Percentiles rank a stretch among this genome's conserved stretches.
Evolutionary conservation across 2,113 vertebrate species (phyloP).

Genomic region (Neopipo cinnamomea): DNA sequence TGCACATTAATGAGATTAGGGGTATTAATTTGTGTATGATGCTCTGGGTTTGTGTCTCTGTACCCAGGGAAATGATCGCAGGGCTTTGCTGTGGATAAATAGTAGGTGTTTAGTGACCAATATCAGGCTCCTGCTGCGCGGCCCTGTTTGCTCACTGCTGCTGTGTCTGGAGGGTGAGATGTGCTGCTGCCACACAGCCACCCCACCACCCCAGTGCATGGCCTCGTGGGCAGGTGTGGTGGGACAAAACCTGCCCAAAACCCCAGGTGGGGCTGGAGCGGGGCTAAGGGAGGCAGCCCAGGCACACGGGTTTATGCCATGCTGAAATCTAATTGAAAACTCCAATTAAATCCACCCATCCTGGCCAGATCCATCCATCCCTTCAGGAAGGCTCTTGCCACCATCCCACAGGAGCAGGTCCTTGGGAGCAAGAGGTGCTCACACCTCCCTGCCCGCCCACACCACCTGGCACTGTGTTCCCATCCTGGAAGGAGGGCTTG

Average conservation of each 20-base stretch:
- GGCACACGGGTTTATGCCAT: rapidly evolving
- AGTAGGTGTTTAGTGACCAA: rapidly evolving
- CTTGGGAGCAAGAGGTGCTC: background rate
- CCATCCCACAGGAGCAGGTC: background rate
- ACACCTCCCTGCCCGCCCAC: background rate
- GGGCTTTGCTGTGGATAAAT: background rate
- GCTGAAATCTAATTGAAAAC: background rate
- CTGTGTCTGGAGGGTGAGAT: background rate
- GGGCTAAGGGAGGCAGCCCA: background rate
- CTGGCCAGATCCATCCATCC: background rate
- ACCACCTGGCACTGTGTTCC: background rate
- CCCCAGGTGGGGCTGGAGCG: rapidly evolving
- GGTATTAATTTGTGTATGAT: rapidly evolving
- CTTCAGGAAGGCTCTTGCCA: background rate
- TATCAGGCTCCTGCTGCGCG: background rate
- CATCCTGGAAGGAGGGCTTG: background rate
- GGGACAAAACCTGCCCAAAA: background rate
- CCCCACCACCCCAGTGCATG: rapidly evolving
- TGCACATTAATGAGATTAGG: background rate
- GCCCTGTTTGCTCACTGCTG: background rate
- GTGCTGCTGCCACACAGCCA: background rate
- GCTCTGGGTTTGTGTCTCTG: background rate
- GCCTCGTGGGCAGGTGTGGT: background rate
- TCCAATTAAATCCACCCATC: rapidly evolving
- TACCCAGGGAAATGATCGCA: background rate